These are phyloP conservation scores for Catharus bicknelli DNA, from an alignment of 2,113 vertebrate genomes.

Conservation along the genomic window DNA sequence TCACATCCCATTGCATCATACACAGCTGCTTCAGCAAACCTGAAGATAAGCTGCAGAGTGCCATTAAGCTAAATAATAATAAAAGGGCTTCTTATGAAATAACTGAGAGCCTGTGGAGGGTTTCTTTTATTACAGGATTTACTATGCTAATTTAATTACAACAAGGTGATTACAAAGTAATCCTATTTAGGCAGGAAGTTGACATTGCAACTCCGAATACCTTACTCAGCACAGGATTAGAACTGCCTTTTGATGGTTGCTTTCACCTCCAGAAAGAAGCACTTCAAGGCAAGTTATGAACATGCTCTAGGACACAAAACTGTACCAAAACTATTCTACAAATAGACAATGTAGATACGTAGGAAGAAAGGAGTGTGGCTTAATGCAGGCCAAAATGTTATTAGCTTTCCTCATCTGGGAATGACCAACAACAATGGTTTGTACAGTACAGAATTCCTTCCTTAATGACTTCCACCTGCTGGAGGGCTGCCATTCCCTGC, in stretches of 20 bases:
- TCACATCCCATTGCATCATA: not conserved
- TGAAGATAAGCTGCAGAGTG: not conserved
- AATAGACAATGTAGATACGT: not conserved
- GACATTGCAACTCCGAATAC: not conserved
- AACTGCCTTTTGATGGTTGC: not conserved
- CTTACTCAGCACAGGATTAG: not conserved
- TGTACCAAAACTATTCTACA: not conserved
- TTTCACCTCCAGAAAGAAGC: not conserved
- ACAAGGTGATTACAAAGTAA: constrained; percentile 11
- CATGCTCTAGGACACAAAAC: not conserved
- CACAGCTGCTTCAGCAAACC: not conserved
- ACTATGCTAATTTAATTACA: constrained; percentile 7
- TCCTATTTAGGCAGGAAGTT: constrained; percentile 1
- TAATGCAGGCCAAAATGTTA: not conserved
- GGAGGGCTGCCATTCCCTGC: not conserved
- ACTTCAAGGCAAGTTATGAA: not conserved
- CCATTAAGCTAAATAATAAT: not conserved
- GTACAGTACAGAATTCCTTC: not conserved
- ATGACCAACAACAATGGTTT: not conserved
- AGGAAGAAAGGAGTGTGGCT: not conserved
- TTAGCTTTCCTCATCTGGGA: constrained; percentile 23
- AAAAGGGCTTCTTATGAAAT: not conserved
- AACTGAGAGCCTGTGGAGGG: not conserved
- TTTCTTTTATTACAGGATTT: constrained; percentile 17
- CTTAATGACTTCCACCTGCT: constrained; percentile 48